These are phyloP conservation scores for Megaceryle maxima DNA, from an alignment of 2,113 vertebrate genomes.

Conservation along the genomic window DNA sequence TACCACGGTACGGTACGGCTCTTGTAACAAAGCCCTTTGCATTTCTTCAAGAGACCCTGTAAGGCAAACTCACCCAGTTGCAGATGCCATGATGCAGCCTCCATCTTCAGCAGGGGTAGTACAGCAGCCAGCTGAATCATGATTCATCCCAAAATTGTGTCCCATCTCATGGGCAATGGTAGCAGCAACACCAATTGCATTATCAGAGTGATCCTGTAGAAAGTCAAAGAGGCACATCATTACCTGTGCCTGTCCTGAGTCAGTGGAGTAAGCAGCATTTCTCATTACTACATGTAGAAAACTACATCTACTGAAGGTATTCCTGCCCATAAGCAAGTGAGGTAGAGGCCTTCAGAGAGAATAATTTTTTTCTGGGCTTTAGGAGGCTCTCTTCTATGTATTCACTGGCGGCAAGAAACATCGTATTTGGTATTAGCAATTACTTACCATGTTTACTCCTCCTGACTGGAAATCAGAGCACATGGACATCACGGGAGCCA, in stretches of 20 bases:
- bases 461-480: slow-evolving; percentile 96
- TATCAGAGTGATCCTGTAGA: slow-evolving; percentile 90
- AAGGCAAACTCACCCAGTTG: slow-evolving; percentile 84
- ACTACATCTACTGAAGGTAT: background rate
- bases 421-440: background rate
- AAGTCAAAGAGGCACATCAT: background rate
- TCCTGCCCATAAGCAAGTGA: background rate
- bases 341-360: background rate
- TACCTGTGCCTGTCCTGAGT: background rate
- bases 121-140: slow-evolving; percentile 87
- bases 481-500: slow-evolving; percentile 95
- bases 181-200: slow-evolving; percentile 89
- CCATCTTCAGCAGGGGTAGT: slow-evolving; percentile 83
- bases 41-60: background rate
- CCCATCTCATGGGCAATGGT: slow-evolving; percentile 98
- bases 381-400: background rate
- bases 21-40: background rate
- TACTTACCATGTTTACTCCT: slow-evolving; percentile 94
- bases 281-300: background rate
- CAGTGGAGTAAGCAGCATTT: background rate
- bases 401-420: background rate
- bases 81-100: slow-evolving; percentile 98
- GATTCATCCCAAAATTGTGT: slow-evolving; percentile 98
- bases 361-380: background rate
- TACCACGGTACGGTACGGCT: background rate